Percentiles rank a stretch among this genome's conserved stretches.
These are phyloP conservation scores for silkworm (Bombyx mori) DNA, from an alignment of 1,140 invertebrate species.

Conservation along the genomic window ASM3026992v2 NC_085117.1:7084501-7085000, in stretches of 20 bases:
- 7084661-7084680: background rate
- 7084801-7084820: conserved; percentile 13
- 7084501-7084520: too few relatives aligned
- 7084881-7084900: conserved; percentile 15
- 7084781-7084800: conserved; percentile 10
- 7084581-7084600: conserved; percentile 21
- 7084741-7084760: conserved; percentile 2
- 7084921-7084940: conserved; percentile 6
- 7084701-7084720: background rate
- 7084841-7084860: conserved; percentile 8
- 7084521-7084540: background rate
- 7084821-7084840: conserved; percentile 15
- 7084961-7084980: conserved; percentile 8
- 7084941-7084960: background rate
- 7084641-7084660: conserved; percentile 1
- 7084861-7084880: conserved; percentile 16
- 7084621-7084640: conserved; percentile 10
- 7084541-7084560: background rate
- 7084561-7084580: conserved; percentile 3
- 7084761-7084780: background rate
- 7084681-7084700: conserved; percentile 1
- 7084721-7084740: conserved; percentile 3
- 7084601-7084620: conserved; percentile 14
- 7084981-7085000: conserved; percentile 10
- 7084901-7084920: conserved; percentile 22